Percentiles rank a stretch among this genome's conserved stretches.
Evolutionary conservation across 2,888 invertebrate genomes (phyloP).

Genomic region (Atethmia centrago): DNA sequence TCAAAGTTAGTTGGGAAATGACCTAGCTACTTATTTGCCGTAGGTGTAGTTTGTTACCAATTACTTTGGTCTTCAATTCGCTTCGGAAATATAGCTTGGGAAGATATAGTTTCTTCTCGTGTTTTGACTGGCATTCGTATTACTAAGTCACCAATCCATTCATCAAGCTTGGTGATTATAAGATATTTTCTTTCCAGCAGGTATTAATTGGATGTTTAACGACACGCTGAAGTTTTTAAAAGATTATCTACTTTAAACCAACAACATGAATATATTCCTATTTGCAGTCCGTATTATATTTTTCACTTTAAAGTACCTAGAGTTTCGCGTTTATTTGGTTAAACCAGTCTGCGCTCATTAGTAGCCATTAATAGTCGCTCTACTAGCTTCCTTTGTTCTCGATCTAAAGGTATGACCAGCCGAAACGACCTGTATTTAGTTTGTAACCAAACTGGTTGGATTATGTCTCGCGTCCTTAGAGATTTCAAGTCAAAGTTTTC

Average conservation of each 20-base stretch:
- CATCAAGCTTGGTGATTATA: not conserved
- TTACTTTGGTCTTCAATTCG: not conserved
- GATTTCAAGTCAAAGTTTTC: not conserved
- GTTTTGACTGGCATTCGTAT: not conserved
- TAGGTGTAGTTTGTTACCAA: too few species aligned
- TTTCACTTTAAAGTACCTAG: not conserved
- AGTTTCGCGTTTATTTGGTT: conserved; percentile 13
- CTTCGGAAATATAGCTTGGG: not conserved
- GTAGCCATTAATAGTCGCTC: conserved; percentile 27
- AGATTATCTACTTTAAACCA: conserved; percentile 1
- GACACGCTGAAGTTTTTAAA: too few species aligned
- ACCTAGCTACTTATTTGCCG: too few species aligned
- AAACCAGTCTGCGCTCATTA: conserved; percentile 35
- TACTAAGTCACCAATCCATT: not conserved
- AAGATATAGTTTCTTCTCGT: not conserved
- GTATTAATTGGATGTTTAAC: not conserved
- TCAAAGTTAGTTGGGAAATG: too few species aligned
- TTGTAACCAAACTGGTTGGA: not conserved
- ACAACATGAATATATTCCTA: not conserved
- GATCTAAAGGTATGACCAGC: conserved; percentile 5
- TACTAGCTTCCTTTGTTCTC: conserved; percentile 37
- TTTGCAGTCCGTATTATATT: not conserved
- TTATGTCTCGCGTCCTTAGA: not conserved
- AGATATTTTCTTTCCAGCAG: too few species aligned
- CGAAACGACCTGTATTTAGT: conserved; percentile 27